These are phyloP conservation scores for Mola mola DNA, from an alignment of 2,113 vertebrate species.

Conservation along the genomic window DNA sequence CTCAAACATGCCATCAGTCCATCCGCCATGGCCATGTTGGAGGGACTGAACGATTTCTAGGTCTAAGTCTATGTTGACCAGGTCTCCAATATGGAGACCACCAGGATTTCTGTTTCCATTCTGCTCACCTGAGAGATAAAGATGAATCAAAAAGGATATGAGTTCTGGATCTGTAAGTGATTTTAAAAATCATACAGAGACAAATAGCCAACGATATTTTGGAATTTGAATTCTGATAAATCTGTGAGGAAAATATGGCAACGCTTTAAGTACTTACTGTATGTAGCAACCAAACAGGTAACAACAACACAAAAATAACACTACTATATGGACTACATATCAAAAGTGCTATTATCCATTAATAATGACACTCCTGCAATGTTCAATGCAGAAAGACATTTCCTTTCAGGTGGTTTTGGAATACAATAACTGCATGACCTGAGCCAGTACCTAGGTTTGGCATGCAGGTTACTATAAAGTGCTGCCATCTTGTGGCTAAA, in stretches of 20 bases:
- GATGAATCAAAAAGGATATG: not conserved
- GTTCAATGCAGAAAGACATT: conserved; percentile 16
- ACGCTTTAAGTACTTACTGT: not conserved
- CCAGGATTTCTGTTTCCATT: conserved; percentile 98
- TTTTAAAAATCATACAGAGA: too few relatives aligned
- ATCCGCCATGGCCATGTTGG: conserved; percentile 98
- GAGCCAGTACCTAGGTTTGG: conserved; percentile 2
- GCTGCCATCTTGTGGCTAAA: conserved; percentile 80
- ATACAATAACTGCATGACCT: conserved; percentile 39
- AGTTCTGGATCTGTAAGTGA: too few relatives aligned
- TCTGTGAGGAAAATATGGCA: not conserved
- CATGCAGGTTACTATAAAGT: conserved; percentile 46
- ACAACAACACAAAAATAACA: not conserved
- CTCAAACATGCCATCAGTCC: conserved; percentile 99
- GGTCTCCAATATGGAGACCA: conserved; percentile 95
- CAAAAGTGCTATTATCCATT: not conserved
- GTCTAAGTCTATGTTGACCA: conserved; percentile 98
- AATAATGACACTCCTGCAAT: conserved; percentile 33
- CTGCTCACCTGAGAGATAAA: conserved; percentile 88
- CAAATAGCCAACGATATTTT: too few relatives aligned
- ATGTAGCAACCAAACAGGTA: not conserved
- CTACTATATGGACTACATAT: not conserved
- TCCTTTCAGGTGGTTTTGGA: conserved; percentile 35
- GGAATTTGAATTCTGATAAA: not conserved
- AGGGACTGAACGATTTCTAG: conserved; percentile 99